Percentiles rank a stretch among this genome's conserved stretches.
Conservation (phyloP, 2,113 vertebrate species). For the Rutilus rutilus region DNA sequence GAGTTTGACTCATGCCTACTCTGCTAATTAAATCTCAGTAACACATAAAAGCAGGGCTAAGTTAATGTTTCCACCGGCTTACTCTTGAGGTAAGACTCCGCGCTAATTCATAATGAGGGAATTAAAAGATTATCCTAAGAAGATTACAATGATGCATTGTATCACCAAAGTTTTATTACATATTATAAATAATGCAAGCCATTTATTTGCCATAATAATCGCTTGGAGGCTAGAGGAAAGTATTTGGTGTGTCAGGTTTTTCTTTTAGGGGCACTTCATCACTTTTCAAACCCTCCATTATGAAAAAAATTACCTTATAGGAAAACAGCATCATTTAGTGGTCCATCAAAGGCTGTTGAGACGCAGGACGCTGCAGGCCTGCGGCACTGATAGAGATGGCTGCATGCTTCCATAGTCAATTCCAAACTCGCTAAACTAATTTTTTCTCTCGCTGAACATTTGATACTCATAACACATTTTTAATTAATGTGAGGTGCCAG, state of each 20-base stretch:
- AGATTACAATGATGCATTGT: slow-evolving; percentile 54
- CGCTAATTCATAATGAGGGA: slow-evolving; percentile 49
- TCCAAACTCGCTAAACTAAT: not conserved
- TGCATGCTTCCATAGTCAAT: slow-evolving; percentile 11
- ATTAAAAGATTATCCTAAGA: slow-evolving; percentile 56
- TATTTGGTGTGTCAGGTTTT: not conserved
- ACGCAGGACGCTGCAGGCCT: slow-evolving; percentile 17
- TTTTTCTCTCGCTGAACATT: slow-evolving; percentile 18
- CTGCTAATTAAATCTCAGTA: slow-evolving; percentile 66
- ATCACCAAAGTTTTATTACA: slow-evolving; percentile 40
- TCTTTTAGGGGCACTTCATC: not conserved
- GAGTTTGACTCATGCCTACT: slow-evolving; percentile 60
- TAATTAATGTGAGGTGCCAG: slow-evolving; percentile 30
- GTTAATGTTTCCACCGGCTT: slow-evolving; percentile 46
- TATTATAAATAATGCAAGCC: slow-evolving; percentile 45
- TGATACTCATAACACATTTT: slow-evolving; percentile 23
- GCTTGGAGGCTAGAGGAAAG: slow-evolving; percentile 6
- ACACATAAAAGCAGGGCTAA: slow-evolving; percentile 32
- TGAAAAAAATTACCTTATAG: slow-evolving; percentile 23
- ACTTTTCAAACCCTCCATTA: slow-evolving; percentile 14
- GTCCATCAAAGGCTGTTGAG: slow-evolving; percentile 10
- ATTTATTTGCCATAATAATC: slow-evolving; percentile 32
- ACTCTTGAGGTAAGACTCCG: slow-evolving; percentile 26
- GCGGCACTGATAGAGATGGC: not conserved
- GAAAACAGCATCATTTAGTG: slow-evolving; percentile 10